Evolutionary conservation across 1,140 invertebrate species (phyloP).

Genomic region (Homalodisca vitripennis): DNA sequence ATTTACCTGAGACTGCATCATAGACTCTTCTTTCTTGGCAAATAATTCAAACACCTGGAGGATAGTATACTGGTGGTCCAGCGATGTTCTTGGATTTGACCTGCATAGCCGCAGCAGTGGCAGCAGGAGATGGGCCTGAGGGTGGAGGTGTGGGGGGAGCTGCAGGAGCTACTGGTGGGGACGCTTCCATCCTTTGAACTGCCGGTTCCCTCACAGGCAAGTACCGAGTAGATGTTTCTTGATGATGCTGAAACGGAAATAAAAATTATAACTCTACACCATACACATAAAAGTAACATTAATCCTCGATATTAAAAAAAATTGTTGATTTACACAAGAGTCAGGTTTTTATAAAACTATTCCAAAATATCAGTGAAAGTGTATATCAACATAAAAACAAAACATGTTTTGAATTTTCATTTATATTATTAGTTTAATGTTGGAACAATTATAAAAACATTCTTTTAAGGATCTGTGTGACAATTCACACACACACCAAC

Average conservation of each 20-base stretch:
- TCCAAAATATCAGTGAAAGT: no score
- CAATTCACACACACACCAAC: no score
- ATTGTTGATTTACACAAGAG: no score
- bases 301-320: no score
- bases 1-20: constrained; percentile 56
- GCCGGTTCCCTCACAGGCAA: background rate
- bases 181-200: background rate
- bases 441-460: no score
- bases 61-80: constrained; percentile 86
- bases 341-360: no score
- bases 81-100: constrained; percentile 64
- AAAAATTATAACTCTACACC: no score
- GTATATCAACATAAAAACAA: no score
- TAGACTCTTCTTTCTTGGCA: constrained; percentile 67
- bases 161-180: constrained; percentile 19
- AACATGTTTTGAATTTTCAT: no score
- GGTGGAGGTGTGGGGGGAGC: constrained; percentile 44
- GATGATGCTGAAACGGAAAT: constrained; percentile 23
- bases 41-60: constrained; percentile 79
- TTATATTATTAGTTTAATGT: no score
- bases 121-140: background rate
- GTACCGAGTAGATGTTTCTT: constrained; percentile 25
- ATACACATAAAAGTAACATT: no score
- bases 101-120: constrained; percentile 26
- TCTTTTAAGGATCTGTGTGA: no score